Evolutionary conservation across 2,888 invertebrate genomes (phyloP).

Genomic region (Ormyrus rosae): DNA sequence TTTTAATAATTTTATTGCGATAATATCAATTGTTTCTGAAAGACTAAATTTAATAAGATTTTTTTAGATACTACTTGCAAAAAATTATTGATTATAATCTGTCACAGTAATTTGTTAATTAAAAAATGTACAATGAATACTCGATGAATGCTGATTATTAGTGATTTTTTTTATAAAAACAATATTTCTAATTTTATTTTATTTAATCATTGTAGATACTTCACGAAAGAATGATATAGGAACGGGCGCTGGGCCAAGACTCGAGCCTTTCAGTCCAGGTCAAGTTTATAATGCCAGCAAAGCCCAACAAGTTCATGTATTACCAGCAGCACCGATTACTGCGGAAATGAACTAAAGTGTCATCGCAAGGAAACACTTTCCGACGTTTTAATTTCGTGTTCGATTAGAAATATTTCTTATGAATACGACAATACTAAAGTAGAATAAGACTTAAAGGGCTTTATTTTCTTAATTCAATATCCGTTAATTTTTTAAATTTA

Average conservation of each 20-base stretch:
- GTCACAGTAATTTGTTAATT: no score
- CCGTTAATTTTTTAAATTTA: not conserved
- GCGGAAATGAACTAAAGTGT: slow-evolving; percentile 46
- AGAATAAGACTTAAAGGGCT: slow-evolving; percentile 32
- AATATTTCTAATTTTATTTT: no score
- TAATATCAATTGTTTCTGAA: not conserved
- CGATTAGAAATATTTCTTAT: slow-evolving; percentile 20
- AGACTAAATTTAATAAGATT: not conserved
- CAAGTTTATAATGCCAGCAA: slow-evolving; percentile 96
- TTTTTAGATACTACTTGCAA: no score
- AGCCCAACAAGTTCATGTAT: slow-evolving; percentile 93
- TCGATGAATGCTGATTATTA: no score
- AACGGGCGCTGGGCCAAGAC: slow-evolving; percentile 83
- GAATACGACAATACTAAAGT: slow-evolving; percentile 38
- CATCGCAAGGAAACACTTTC: slow-evolving; percentile 1
- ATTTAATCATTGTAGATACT: slow-evolving; percentile 69
- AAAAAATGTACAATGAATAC: no score
- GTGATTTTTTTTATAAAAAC: no score
- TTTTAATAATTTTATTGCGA: slow-evolving; percentile 17
- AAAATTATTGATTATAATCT: no score
- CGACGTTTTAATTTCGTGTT: slow-evolving; percentile 19
- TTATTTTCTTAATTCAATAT: slow-evolving; percentile 26
- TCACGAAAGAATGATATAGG: slow-evolving; percentile 76
- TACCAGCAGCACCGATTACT: slow-evolving; percentile 75
- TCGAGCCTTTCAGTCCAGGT: slow-evolving; percentile 92